Evolutionary conservation across 2,888 invertebrate species (phyloP).

Genomic region (Troides aeacus): DNA sequence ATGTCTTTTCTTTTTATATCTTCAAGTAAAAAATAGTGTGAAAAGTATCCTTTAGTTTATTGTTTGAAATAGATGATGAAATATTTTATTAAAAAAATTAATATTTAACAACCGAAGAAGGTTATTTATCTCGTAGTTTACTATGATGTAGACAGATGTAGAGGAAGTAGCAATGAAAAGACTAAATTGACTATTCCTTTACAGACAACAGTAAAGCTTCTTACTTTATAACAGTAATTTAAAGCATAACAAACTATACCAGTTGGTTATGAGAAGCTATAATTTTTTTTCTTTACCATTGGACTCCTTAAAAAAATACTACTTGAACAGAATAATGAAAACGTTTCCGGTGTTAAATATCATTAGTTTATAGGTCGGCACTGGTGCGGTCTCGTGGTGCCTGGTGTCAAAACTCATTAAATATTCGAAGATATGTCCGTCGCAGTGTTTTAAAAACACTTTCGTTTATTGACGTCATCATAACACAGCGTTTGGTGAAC

Average conservation of each 20-base stretch:
- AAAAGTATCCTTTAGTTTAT: too few relatives aligned
- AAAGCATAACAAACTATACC: neutral
- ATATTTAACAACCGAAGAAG: too few relatives aligned
- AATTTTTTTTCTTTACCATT: too few relatives aligned
- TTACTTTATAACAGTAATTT: neutral
- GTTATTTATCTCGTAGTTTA: too few relatives aligned
- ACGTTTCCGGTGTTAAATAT: neutral
- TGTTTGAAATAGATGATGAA: too few relatives aligned
- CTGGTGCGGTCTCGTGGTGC: neutral
- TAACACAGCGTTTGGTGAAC: conserved; percentile 15
- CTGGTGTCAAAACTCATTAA: conserved; percentile 13
- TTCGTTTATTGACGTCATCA: conserved; percentile 22
- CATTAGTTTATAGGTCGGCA: neutral
- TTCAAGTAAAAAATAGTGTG: too few relatives aligned
- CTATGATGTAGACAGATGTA: too few relatives aligned
- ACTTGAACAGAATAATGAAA: too few relatives aligned
- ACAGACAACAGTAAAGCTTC: neutral
- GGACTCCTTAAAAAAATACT: too few relatives aligned
- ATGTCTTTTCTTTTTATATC: too few relatives aligned
- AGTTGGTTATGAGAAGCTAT: neutral
- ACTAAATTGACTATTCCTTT: neutral
- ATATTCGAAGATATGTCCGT: conserved; percentile 10
- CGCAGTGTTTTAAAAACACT: conserved; percentile 11
- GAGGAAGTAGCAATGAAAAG: neutral
- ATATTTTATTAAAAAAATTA: too few relatives aligned